Percentiles rank a stretch among this genome's conserved stretches.
These are phyloP conservation scores for Drosophila auraria DNA, from an alignment of 1,140 invertebrate genomes.

Conservation along the genomic window DNA sequence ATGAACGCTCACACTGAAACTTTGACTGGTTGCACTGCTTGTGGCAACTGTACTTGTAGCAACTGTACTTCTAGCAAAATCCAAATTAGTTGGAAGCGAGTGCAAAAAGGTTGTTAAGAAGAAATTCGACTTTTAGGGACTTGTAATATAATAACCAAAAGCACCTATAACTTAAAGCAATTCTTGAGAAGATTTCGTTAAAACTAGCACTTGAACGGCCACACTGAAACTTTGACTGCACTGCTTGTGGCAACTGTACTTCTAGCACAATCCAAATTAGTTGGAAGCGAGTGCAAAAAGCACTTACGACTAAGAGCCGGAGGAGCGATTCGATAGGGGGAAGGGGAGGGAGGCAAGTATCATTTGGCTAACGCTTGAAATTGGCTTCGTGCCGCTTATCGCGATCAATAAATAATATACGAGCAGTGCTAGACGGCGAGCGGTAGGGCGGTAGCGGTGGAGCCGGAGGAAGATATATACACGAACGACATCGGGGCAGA, in stretches of 20 bases:
- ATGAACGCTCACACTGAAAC: neutral
- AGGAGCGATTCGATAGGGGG: neutral
- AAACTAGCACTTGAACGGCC: neutral
- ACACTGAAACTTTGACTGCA: neutral
- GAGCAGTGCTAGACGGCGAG: conserved; percentile 55
- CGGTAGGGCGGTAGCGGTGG: conserved; percentile 6
- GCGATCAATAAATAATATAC: conserved; percentile 84
- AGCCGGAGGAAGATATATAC: conserved; percentile 30
- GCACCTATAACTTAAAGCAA: neutral
- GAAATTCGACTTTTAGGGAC: too few relatives aligned
- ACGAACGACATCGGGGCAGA: conserved; percentile 62
- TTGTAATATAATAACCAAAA: too few relatives aligned
- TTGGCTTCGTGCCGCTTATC: conserved; percentile 83
- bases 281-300: conserved; percentile 55
- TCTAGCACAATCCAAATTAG: conserved; percentile 17
- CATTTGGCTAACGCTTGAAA: conserved; percentile 77
- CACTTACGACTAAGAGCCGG: conserved; percentile 51
- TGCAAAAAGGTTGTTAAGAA: neutral
- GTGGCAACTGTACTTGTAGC: neutral
- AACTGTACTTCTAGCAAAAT: conserved; percentile 29
- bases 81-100: too few relatives aligned
- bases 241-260: neutral
- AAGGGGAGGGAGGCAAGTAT: conserved; percentile 53
- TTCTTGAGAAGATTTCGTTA: neutral
- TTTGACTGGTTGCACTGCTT: neutral